A percentile compares a stretch with the other conserved stretches of the same genome.
phyloP scores from a whole-genome alignment of 1,140 invertebrate species.

The Anastatus disparis region DNA sequence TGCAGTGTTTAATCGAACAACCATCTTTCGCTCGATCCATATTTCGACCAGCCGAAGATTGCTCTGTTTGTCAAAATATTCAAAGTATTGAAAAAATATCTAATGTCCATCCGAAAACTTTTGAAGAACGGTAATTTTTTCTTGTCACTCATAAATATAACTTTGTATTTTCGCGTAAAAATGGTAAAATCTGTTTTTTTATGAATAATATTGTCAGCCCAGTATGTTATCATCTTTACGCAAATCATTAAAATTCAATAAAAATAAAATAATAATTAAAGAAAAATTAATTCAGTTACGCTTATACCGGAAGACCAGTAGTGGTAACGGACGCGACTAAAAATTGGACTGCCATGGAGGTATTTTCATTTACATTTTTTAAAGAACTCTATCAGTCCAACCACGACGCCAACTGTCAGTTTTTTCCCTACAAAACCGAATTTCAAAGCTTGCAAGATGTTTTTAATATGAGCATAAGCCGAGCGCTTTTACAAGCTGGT shows the following conservation, averaged over 20 bases:
- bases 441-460: constrained; percentile 81
- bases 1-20: constrained; percentile 72
- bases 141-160: no score
- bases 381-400: constrained; percentile 78
- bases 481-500: constrained; percentile 73
- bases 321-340: constrained; percentile 83
- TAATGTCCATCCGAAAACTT: constrained; percentile 73
- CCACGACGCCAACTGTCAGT: constrained; percentile 81
- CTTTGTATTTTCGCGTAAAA: not conserved
- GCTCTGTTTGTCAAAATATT: constrained; percentile 77
- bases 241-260: no score
- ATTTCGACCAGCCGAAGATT: constrained; percentile 80
- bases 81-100: constrained; percentile 72
- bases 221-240: no score
- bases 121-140: constrained; percentile 70
- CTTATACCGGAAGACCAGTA: constrained; percentile 82
- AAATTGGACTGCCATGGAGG: constrained; percentile 80
- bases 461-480: constrained; percentile 78
- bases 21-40: constrained; percentile 70
- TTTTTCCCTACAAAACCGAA: constrained; percentile 91
- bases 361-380: constrained; percentile 83
- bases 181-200: no score
- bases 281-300: constrained; percentile 72
- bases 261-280: no score
- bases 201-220: no score